These are phyloP conservation scores for Spilogale gracilis DNA, from an alignment of 2,113 vertebrate genomes.

Conservation along the genomic window DNA sequence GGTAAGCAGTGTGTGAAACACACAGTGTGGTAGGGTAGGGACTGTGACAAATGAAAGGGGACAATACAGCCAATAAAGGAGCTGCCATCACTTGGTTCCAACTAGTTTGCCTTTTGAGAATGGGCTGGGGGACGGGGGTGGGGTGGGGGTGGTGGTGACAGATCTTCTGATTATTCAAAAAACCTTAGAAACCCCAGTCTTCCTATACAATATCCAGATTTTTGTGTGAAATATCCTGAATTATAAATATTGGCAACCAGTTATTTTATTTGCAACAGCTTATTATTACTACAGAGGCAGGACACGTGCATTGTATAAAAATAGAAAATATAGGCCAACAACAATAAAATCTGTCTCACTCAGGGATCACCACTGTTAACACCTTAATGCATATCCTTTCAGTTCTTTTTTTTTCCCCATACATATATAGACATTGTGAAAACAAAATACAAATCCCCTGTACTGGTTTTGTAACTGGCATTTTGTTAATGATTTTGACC, in stretches of 20 bases:
- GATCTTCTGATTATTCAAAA: background rate
- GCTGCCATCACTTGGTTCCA: background rate
- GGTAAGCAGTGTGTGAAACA: background rate
- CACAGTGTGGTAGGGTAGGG: background rate
- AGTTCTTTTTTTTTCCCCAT: background rate
- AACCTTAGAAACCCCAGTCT: constrained; percentile 12
- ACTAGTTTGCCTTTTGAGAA: background rate
- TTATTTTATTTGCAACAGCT: constrained; percentile 53
- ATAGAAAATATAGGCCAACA: constrained; percentile 21
- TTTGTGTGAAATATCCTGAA: constrained; percentile 51
- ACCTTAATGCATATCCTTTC: background rate
- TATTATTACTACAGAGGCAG: background rate
- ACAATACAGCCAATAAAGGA: background rate
- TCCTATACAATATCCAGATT: background rate
- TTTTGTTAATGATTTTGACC: constrained; percentile 48
- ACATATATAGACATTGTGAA: constrained; percentile 43
- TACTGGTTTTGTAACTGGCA: background rate
- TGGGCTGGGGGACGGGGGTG: too few relatives aligned
- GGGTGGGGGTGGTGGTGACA: background rate
- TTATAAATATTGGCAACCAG: constrained; percentile 12
- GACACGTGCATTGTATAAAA: background rate
- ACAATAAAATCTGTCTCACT: background rate
- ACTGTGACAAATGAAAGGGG: background rate
- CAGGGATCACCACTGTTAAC: background rate
- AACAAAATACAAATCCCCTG: constrained; percentile 35